These are phyloP conservation scores for Caranx ignobilis DNA, from an alignment of 2,113 vertebrate species.

Conservation along the genomic window DNA sequence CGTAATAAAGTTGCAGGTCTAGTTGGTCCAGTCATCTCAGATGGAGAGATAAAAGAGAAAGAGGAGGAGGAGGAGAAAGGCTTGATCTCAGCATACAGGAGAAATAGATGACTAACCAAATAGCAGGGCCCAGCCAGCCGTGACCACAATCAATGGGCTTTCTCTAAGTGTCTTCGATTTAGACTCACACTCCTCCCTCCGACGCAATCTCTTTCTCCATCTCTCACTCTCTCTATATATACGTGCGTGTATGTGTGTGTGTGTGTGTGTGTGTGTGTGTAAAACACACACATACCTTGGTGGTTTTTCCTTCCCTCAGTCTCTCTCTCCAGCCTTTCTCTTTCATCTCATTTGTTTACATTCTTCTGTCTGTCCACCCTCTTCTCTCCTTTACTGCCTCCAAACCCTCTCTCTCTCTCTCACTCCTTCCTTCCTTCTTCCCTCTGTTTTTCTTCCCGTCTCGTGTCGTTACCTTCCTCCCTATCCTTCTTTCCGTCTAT, in stretches of 20 bases:
- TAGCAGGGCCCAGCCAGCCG: slow-evolving; percentile 85
- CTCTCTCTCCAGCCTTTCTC: background rate
- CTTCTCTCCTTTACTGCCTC: too few species aligned
- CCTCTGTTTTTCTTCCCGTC: background rate
- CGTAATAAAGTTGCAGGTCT: slow-evolving; percentile 64
- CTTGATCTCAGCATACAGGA: slow-evolving; percentile 79
- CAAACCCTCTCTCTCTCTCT: background rate
- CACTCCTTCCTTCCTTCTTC: too few species aligned
- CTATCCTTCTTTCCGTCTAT: background rate
- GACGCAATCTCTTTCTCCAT: slow-evolving; percentile 49
- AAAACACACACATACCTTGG: background rate
- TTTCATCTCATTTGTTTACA: background rate
- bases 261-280: background rate
- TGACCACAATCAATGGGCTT: slow-evolving; percentile 87
- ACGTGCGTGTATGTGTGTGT: background rate
- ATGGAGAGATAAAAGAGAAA: slow-evolving; percentile 70
- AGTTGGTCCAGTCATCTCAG: slow-evolving; percentile 63
- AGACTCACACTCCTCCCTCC: slow-evolving; percentile 63
- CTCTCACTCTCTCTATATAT: slow-evolving; percentile 10
- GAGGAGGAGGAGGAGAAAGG: slow-evolving; percentile 49
- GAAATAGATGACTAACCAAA: slow-evolving; percentile 91
- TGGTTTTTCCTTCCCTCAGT: background rate
- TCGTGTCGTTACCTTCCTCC: background rate
- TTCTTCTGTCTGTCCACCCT: background rate
- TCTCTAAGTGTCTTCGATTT: slow-evolving; percentile 88